These are phyloP conservation scores for Mylabris sibirica DNA, from an alignment of 2,888 invertebrate genomes.

Conservation along the genomic window DNA sequence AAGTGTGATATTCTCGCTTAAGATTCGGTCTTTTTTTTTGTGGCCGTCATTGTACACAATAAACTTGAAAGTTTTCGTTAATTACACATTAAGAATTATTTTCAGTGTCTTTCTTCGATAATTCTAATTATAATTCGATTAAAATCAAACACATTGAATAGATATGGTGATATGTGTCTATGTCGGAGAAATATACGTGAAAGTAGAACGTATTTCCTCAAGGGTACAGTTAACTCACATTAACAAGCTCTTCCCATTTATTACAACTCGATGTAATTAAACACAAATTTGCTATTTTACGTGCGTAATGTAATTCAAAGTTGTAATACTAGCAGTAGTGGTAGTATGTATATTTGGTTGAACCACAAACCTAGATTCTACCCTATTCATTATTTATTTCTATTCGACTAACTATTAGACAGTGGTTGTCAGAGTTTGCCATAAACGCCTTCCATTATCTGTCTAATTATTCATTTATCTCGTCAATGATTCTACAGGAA, in stretches of 20 bases:
- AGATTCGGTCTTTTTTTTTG: too few relatives aligned
- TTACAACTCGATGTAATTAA: slow-evolving; percentile 37
- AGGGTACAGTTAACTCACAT: slow-evolving; percentile 27
- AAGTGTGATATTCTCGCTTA: too few relatives aligned
- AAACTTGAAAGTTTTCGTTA: too few relatives aligned
- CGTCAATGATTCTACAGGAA: neutral
- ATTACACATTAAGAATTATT: too few relatives aligned
- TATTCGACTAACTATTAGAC: slow-evolving; percentile 30
- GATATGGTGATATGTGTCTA: too few relatives aligned
- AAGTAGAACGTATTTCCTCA: slow-evolving; percentile 27
- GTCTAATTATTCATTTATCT: neutral
- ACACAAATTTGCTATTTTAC: slow-evolving; percentile 39
- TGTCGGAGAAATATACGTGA: slow-evolving; percentile 1
- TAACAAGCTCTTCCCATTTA: slow-evolving; percentile 35
- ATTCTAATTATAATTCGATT: too few relatives aligned
- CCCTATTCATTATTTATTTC: slow-evolving; percentile 35
- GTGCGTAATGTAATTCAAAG: slow-evolving; percentile 37
- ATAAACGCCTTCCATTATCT: neutral
- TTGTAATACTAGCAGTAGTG: slow-evolving; percentile 12
- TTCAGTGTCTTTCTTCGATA: too few relatives aligned
- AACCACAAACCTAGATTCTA: slow-evolving; percentile 21
- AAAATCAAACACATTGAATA: slow-evolving; percentile 8
- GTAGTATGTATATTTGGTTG: slow-evolving; percentile 1
- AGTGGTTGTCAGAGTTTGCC: neutral
- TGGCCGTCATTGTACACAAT: too few relatives aligned